Base-by-base conservation (phyloP, 2,113 vertebrate genomes). In the Rhineura floridana region DNA sequence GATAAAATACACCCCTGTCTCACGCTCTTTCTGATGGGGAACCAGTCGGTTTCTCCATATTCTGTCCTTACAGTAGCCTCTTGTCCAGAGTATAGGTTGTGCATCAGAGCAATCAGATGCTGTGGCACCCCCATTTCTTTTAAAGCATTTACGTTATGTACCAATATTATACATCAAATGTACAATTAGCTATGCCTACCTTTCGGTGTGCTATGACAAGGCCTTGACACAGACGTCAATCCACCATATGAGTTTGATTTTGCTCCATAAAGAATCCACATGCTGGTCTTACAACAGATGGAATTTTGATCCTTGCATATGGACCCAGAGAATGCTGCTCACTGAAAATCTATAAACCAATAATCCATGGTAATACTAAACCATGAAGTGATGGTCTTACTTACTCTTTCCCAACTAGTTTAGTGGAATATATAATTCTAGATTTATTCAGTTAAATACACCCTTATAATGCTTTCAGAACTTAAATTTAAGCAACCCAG, bases 141-240 rank as follows among this genome's bases (percentile, higher is more conserved):
- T n/a, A n/a, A n/a, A n/a, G n/a, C n/a, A n/a, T n/a, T n/a, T n/a
- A n/a, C n/a, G n/a, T n/a, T 17, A 55, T 55, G 52, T 55, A 55
- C 19, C 15, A 89, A 44, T 17, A 82, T 17, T 8, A 23, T 46
- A 87, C 83, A n/a, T n/a, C 5, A 39, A 81, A 10, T 36, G 13
- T 95, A 93, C 82, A 87, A 90, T 70, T 89, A 92, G 91, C 17
- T 21, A 62, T 89, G 87, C 2, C 88, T 91, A 89, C 85, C 91
- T 93, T 91, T 92, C 42, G 90, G 92, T 87, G 72, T 87, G 28
- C 30, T 91, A 59, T 88, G 50, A 87, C 92, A 91, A 91, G 15
- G 25, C 81, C 89, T 83, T 83, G 52, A 79, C 19, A 81, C 63
- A 46, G 48, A 2, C 70, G 65, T 48, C 30, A 52, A 17, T 39